A percentile compares a stretch with the other conserved stretches of the same genome.
Evolutionary conservation across 2,113 vertebrate genomes (phyloP).

Genomic region (Lepus europaeus): DNA sequence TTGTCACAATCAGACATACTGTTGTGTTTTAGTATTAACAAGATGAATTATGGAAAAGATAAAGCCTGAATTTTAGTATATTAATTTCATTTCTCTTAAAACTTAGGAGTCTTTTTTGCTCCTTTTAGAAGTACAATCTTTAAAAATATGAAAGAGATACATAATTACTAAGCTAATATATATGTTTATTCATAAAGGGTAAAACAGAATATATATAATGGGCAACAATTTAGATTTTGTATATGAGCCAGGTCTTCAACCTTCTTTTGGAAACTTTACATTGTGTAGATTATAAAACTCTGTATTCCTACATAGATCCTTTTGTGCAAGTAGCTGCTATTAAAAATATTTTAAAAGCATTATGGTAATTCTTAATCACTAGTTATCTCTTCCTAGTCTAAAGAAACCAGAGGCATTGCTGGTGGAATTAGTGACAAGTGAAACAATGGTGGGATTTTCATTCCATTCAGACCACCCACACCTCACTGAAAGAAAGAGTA

Average conservation of each 20-base stretch:
- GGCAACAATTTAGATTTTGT: not conserved
- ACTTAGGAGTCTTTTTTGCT: not conserved
- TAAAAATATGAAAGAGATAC: slow-evolving; percentile 34
- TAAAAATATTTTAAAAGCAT: slow-evolving; percentile 70
- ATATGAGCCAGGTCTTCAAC: not conserved
- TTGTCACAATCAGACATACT: not conserved
- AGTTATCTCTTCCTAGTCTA: slow-evolving; percentile 65
- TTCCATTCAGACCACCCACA: slow-evolving; percentile 72
- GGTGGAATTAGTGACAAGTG: slow-evolving; percentile 66
- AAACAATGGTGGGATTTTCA: slow-evolving; percentile 67
- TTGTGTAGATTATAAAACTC: slow-evolving; percentile 26
- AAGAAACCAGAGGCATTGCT: slow-evolving; percentile 66
- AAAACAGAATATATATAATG: slow-evolving; percentile 47
- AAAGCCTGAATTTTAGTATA: not conserved
- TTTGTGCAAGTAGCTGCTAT: slow-evolving; percentile 32
- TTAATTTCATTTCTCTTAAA: slow-evolving; percentile 46
- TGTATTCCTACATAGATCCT: slow-evolving; percentile 51
- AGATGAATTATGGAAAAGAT: not conserved
- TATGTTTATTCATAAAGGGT: slow-evolving; percentile 56
- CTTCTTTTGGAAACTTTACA: slow-evolving; percentile 51
- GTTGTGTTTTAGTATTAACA: slow-evolving; percentile 50
- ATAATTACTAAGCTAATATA: slow-evolving; percentile 52
- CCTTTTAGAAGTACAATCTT: slow-evolving; percentile 41
- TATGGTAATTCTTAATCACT: slow-evolving; percentile 73
- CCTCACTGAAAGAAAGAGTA: slow-evolving; percentile 46